Evolutionary conservation across 64 coral and sea anemone genomes (phyloP).

Genomic region (Pachyseris speciosa): DNA sequence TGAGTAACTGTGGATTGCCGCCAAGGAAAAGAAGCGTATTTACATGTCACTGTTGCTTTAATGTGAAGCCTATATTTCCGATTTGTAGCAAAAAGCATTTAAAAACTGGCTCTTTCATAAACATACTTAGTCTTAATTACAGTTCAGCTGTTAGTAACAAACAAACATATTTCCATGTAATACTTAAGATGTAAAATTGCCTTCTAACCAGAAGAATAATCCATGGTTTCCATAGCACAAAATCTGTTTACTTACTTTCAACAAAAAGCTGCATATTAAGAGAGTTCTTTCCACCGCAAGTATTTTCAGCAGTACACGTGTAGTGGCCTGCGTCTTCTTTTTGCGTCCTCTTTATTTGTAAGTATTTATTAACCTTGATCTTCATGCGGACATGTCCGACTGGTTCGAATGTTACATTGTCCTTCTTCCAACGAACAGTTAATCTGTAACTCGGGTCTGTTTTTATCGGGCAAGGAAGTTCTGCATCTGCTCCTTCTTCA

Average conservation of each 20-base stretch:
- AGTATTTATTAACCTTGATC: slow-evolving; percentile 55
- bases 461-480: slow-evolving; percentile 30
- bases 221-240: too few relatives aligned
- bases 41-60: too few relatives aligned
- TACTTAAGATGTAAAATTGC: too few relatives aligned
- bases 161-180: too few relatives aligned
- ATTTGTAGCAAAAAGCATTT: too few relatives aligned
- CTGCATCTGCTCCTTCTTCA: not conserved
- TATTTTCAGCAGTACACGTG: slow-evolving; percentile 62
- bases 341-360: slow-evolving; percentile 51
- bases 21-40: too few relatives aligned
- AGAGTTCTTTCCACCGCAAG: slow-evolving; percentile 28
- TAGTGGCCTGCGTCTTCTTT: slow-evolving; percentile 67
- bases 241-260: slow-evolving; percentile 44
- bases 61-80: too few relatives aligned
- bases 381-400: slow-evolving; percentile 41
- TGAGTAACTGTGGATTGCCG: too few relatives aligned
- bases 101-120: too few relatives aligned
- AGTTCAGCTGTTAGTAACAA: too few relatives aligned
- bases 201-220: not conserved
- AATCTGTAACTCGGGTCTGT: too few relatives aligned
- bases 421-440: slow-evolving; percentile 51
- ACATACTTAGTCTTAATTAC: too few relatives aligned
- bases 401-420: slow-evolving; percentile 47
- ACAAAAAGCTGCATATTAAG: slow-evolving; percentile 49